These are phyloP conservation scores for Phortica magna DNA, from an alignment of 2,888 invertebrate species.

Conservation along the genomic window DNA sequence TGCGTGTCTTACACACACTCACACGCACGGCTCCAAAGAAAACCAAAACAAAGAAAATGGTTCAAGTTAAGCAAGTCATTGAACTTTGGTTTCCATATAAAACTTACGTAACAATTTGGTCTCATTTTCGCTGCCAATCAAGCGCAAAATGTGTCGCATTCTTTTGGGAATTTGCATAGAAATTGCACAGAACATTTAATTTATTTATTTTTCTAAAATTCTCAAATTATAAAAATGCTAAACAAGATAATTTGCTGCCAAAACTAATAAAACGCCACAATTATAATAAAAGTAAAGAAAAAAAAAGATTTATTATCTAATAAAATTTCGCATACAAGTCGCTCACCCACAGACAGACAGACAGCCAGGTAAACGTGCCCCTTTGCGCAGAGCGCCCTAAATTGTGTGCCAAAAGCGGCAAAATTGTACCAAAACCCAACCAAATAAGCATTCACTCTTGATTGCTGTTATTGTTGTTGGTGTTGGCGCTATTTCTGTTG, in stretches of 20 bases:
- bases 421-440: neutral
- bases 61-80: slow-evolving; percentile 11
- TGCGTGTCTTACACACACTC: slow-evolving; percentile 9
- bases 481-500: slow-evolving; percentile 12
- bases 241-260: neutral
- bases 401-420: neutral
- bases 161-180: neutral
- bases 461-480: slow-evolving; percentile 8
- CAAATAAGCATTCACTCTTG: neutral
- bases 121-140: slow-evolving; percentile 17
- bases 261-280: neutral
- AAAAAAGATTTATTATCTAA: neutral
- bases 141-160: slow-evolving; percentile 20
- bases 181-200: too few relatives aligned
- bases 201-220: neutral
- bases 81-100: neutral
- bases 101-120: neutral
- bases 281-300: neutral
- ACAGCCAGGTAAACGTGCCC: neutral
- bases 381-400: neutral
- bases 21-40: slow-evolving; percentile 20
- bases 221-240: neutral
- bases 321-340: neutral
- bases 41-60: slow-evolving; percentile 16
- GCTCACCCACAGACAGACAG: neutral